Evolutionary conservation across 1,140 invertebrate species (phyloP).

Genomic region (Phenacoccus solenopsis): DNA sequence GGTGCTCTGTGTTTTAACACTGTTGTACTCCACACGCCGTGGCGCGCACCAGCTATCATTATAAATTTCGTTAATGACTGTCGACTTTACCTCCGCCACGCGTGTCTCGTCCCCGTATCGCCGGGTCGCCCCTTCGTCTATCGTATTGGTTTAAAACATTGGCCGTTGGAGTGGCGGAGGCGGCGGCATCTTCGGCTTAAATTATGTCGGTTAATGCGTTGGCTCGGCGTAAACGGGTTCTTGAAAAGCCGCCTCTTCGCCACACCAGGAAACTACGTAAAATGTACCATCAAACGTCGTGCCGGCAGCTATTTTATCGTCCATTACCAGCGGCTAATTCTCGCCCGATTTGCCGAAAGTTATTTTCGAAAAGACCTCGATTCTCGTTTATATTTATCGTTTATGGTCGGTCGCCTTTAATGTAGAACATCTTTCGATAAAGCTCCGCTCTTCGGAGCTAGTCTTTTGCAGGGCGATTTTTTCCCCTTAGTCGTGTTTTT

Average conservation of each 20-base stretch:
- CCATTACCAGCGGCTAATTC: conserved; percentile 17
- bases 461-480: not conserved
- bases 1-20: conserved; percentile 16
- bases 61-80: conserved; percentile 18
- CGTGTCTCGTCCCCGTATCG: too few species aligned
- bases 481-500: not conserved
- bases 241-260: not conserved
- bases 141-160: not conserved
- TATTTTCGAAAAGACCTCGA: conserved; percentile 14
- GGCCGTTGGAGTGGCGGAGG: not conserved
- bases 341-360: conserved; percentile 14
- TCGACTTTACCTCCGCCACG: not conserved
- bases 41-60: not conserved
- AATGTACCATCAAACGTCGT: conserved; percentile 16
- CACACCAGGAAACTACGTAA: conserved; percentile 1
- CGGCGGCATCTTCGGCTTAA: conserved; percentile 11
- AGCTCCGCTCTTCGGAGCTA: not conserved
- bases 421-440: not conserved
- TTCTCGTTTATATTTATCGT: conserved; percentile 18
- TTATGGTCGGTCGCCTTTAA: conserved; percentile 17
- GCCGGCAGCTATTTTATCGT: conserved; percentile 14
- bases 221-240: conserved; percentile 4
- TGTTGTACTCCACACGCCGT: not conserved
- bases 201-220: conserved; percentile 17
- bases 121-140: too few species aligned